These are phyloP conservation scores for Enteromius radiatus DNA, from an alignment of 2,797 vertebrate species.

Conservation along the genomic window DNA sequence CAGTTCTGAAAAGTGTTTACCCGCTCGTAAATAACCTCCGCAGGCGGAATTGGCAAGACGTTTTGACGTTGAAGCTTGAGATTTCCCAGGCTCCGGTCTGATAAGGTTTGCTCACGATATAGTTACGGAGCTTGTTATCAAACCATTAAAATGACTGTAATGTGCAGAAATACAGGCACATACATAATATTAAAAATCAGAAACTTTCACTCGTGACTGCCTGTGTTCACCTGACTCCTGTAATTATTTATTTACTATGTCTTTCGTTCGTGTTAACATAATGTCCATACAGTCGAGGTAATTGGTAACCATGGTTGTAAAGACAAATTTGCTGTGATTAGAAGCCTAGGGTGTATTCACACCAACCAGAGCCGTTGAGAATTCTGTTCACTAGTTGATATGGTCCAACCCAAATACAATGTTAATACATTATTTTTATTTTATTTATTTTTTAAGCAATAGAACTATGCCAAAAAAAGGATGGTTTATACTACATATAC, in stretches of 20 bases:
- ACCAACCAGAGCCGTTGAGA: too few relatives aligned
- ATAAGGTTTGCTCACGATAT: conserved; percentile 32
- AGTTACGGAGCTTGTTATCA: neutral
- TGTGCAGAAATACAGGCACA: neutral
- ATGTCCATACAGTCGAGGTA: neutral
- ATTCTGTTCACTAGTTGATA: too few relatives aligned
- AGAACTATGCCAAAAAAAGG: neutral
- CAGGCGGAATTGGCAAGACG: conserved; percentile 50
- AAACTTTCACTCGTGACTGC: neutral
- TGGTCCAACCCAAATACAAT: neutral
- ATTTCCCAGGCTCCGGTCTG: conserved; percentile 68
- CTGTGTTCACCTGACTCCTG: neutral
- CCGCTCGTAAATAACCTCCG: conserved; percentile 73
- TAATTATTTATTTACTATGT: too few relatives aligned
- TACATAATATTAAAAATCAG: neutral
- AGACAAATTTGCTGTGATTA: neutral
- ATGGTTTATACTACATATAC: neutral
- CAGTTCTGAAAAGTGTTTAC: conserved; percentile 75
- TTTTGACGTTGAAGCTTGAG: conserved; percentile 50
- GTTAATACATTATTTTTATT: neutral
- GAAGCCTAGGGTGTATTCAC: neutral
- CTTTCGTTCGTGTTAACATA: neutral
- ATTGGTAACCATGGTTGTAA: neutral
- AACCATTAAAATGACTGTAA: neutral
- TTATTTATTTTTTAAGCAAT: neutral